Evolutionary conservation across 2,113 vertebrate species (phyloP), one percentile per base, ranked within the genome.

Genomic region (Scortum barcoo): DNA sequence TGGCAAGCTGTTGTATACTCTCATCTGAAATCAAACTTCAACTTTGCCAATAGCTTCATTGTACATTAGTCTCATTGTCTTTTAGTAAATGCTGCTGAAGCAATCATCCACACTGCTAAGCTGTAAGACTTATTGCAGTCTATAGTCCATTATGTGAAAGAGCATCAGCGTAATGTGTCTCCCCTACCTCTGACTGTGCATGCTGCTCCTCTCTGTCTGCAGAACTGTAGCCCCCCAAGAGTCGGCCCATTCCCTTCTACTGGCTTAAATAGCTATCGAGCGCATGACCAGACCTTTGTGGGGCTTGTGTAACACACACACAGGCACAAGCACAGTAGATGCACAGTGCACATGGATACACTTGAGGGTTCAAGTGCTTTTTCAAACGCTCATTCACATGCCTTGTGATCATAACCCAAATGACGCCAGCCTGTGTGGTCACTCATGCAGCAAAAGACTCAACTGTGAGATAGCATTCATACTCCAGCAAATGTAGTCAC

Each of bases 371-470:
- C 36, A n/a, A 73, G 67, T 22, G 19, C 63, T 72, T 67, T 89
- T 60, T 78, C 63, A 58, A 77, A 81, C 58, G 24, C 66, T 86
- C 76, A 74, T 72, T 89, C 79, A 88, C 62, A 73, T 86, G 91
- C 94, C 96, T 96, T 96, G 96, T 97, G 93, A 91, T 92, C 63
- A 70, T 60, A 77, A 65, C 76, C 56, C 60, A 42, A 60, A 81
- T 78, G 80, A 84, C 16, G 53, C 56, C 56, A 56, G 60, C 73
- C 36, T 81, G 65, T n/a, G 57, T 62, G 66, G 50, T 68, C 65
- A 74, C n/a, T 74, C 46, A 26, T 2, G 58, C 48, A 78, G 74
- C 72, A n/a, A 81, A 76, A 62, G 69, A 76, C 22, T 60, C 50
- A 19, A 44, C 62, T 74, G 48, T 83, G 51, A 77, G 76, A 81